Evolutionary conservation across 1,140 invertebrate species (phyloP), one percentile per base, ranked within the genome.

Genomic region (Drosophila tristis): DNA sequence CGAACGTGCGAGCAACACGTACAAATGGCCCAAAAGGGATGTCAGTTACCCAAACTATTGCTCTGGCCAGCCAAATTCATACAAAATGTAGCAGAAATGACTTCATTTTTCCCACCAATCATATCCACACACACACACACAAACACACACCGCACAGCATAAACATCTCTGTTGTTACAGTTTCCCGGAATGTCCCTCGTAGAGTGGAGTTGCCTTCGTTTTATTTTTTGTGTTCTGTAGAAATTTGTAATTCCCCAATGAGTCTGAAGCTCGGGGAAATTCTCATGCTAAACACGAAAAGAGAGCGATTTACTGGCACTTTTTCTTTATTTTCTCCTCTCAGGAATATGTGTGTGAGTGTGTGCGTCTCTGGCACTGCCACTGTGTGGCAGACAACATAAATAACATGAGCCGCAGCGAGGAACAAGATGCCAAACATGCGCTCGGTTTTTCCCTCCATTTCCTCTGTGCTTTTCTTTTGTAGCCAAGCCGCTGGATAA

Each of bases 201-300:
- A 39, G 60, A 47, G 44, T 42, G 70, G 61, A 61, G 29, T 55
- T 45, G 45, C 29, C 23, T 25, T 25, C 23, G 23, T 23, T 23
- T 59, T 35, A 20, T 44, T 62, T 51, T n/a, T 64, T 66, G 61
- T 67, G 59, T 63, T 61, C 53, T 58, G 47, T 49, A 29, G 45
- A 71, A 85, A 80, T 78, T 66, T 78, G 59, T 78, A 87, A 78
- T 87, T 87, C 74, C 78, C 81, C 66, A 63, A 68, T 73, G 66
- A 56, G 54, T 39, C 35, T 39, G 35, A 39, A 5, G 44, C 50
- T 43, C 15, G 35, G 50, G 29, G 25, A 54, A 80, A 82, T 87
- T 89, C 76, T 89, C 61, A 89, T 87, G 82, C 82, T 84, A 84
- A 89, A 87, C 82, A 87, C 82, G 82, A 81, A 78, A 64, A 71